A percentile compares a stretch with the other conserved stretches of the same genome.
Conservation (phyloP, 1,140 invertebrate genomes). For the Sycophaga agraensis region DNA sequence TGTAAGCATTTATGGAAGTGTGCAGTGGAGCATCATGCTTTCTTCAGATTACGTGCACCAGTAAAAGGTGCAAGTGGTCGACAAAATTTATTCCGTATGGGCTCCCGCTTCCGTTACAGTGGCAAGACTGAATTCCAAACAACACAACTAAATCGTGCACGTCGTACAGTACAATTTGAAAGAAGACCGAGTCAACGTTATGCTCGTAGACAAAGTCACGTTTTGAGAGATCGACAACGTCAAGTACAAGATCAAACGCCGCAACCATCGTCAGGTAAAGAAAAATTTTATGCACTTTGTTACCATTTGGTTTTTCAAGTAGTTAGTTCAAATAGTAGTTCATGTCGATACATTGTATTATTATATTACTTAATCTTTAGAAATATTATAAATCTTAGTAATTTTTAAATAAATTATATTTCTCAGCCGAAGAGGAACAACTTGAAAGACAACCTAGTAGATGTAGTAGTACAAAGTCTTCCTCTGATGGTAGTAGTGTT, state of each 20-base stretch:
- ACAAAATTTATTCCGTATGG: conserved; percentile 97
- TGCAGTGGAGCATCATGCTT: conserved; percentile 98
- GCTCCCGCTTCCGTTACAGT: conserved; percentile 91
- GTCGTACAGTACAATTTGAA: conserved; percentile 92
- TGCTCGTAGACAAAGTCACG: conserved; percentile 84
- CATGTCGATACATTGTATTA: no score
- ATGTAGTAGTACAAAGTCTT: conserved; percentile 57
- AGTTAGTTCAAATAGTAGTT: background rate
- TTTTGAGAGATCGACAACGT: conserved; percentile 73
- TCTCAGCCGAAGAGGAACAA: conserved; percentile 51
- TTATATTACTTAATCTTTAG: background rate
- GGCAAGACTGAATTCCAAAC: conserved; percentile 96
- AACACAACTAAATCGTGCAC: conserved; percentile 81
- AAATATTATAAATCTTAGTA: background rate
- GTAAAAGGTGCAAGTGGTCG: conserved; percentile 84
- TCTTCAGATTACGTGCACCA: conserved; percentile 91
- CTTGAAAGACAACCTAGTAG: conserved; percentile 59
- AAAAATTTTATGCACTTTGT: background rate
- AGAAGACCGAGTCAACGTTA: conserved; percentile 94
- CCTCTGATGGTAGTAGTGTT: conserved; percentile 44
- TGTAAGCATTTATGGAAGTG: conserved; percentile 99
- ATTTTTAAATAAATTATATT: conserved; percentile 15
- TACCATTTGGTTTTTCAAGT: background rate
- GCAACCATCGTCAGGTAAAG: conserved; percentile 37
- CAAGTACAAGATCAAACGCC: conserved; percentile 54